Evolutionary conservation across 2,888 invertebrate genomes (phyloP).

Genomic region (Caenorhabditis zanzibari): DNA sequence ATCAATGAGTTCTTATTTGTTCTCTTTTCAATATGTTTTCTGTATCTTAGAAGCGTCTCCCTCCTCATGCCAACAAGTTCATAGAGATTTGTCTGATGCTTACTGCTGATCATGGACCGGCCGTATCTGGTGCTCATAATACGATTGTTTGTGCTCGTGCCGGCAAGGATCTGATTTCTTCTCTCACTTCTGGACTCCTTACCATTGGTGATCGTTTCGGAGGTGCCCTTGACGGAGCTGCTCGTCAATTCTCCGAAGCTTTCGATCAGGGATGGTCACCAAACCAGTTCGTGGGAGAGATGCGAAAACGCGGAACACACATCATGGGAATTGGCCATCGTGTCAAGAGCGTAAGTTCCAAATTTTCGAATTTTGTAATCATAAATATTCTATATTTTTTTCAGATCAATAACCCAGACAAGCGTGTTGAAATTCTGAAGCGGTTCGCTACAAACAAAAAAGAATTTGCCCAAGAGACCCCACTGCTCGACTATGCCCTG

Average conservation of each 20-base stretch:
- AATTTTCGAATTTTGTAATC: background rate
- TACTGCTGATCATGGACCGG: slow-evolving; percentile 99
- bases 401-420: slow-evolving; percentile 97
- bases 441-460: slow-evolving; percentile 94
- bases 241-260: slow-evolving; percentile 96
- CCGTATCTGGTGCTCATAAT: slow-evolving; percentile 90
- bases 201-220: slow-evolving; percentile 98
- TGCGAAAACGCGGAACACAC: slow-evolving; percentile 96
- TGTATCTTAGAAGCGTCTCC: slow-evolving; percentile 86
- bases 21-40: background rate
- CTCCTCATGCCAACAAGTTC: slow-evolving; percentile 95
- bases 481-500: slow-evolving; percentile 95
- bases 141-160: slow-evolving; percentile 94
- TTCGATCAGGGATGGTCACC: slow-evolving; percentile 90
- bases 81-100: slow-evolving; percentile 99
- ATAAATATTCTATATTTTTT: slow-evolving; percentile 46
- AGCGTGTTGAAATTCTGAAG: slow-evolving; percentile 96
- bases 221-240: slow-evolving; percentile 98
- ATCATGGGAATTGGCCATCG: slow-evolving; percentile 99
- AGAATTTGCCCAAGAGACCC: slow-evolving; percentile 89
- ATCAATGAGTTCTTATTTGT: no score
- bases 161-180: slow-evolving; percentile 98
- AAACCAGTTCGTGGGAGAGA: slow-evolving; percentile 98
- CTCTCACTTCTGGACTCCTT: slow-evolving; percentile 94
- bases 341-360: slow-evolving; percentile 87